These are phyloP conservation scores for Hydrozoanthus gracilis DNA, from an alignment of 92 coral and sea anemone species.

Conservation along the genomic window DNA sequence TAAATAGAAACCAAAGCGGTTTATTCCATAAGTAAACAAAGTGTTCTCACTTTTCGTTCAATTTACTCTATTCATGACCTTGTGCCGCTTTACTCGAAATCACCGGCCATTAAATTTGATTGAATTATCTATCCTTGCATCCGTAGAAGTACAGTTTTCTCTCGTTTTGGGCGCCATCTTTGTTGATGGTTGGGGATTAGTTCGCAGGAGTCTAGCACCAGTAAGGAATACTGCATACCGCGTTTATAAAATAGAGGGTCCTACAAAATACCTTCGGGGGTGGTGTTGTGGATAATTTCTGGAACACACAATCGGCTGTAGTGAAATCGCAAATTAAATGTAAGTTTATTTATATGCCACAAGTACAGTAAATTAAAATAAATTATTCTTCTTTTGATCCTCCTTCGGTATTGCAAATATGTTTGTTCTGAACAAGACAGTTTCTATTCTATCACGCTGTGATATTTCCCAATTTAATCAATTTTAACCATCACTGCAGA, in stretches of 20 bases:
- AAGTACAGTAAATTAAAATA: slow-evolving; percentile 1
- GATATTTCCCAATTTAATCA: slow-evolving; percentile 2
- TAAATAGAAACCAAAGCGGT: background rate
- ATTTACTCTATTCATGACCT: background rate
- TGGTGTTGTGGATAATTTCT: slow-evolving; percentile 4
- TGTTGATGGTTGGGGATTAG: slow-evolving; percentile 6
- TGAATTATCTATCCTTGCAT: background rate
- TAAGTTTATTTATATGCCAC: background rate
- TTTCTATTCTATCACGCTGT: slow-evolving; percentile 1
- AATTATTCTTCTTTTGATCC: slow-evolving; percentile 2
- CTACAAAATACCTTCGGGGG: slow-evolving; percentile 1
- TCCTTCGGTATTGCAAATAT: slow-evolving; percentile 4
- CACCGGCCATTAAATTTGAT: slow-evolving; percentile 5
- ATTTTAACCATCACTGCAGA: slow-evolving; percentile 17
- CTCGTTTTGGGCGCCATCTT: too few relatives aligned
- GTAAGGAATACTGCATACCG: slow-evolving; percentile 6
- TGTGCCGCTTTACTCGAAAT: slow-evolving; percentile 6
- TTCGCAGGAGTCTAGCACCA: slow-evolving; percentile 7
- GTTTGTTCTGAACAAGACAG: slow-evolving; percentile 5
- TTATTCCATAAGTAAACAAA: background rate
- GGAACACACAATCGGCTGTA: slow-evolving; percentile 6
- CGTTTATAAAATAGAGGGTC: slow-evolving; percentile 1
- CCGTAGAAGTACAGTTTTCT: slow-evolving; percentile 5
- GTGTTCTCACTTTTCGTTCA: background rate
- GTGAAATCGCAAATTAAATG: slow-evolving; percentile 3